Evolutionary conservation across 2,113 vertebrate genomes (phyloP).

Genomic region (Albula glossodonta): DNA sequence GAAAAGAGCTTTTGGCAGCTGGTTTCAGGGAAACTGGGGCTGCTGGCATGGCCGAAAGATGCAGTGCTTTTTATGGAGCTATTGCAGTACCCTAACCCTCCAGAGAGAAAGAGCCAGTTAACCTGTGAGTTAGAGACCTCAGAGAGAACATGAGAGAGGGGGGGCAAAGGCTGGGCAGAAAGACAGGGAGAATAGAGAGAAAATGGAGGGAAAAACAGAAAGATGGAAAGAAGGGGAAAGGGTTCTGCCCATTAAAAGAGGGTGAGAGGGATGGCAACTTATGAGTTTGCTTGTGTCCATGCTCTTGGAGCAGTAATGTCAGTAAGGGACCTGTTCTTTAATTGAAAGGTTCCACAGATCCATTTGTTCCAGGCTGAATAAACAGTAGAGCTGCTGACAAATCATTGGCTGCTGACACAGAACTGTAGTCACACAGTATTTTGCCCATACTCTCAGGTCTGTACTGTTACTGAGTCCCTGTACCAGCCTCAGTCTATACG

Average conservation of each 20-base stretch:
- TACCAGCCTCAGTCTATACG: background rate
- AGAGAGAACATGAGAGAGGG: background rate
- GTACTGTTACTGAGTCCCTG: too few species aligned
- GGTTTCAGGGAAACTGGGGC: background rate
- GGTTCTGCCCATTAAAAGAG: background rate
- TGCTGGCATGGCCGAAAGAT: background rate
- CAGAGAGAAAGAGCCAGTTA: slow-evolving; percentile 8
- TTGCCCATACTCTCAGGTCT: background rate
- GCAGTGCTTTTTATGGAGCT: background rate
- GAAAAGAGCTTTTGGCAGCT: background rate
- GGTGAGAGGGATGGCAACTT: background rate
- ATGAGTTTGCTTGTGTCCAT: background rate
- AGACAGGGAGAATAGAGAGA: background rate
- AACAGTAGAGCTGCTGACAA: background rate
- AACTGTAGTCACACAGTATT: background rate
- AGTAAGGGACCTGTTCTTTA: background rate
- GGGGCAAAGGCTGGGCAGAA: background rate
- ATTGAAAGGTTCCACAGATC: background rate
- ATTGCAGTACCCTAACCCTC: background rate
- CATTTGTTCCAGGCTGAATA: background rate
- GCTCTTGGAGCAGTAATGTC: too few species aligned
- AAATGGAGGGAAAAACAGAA: background rate
- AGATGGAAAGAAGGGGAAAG: background rate
- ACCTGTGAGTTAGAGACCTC: background rate
- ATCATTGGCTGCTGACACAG: background rate